These are phyloP conservation scores for Lytechinus pictus DNA, from an alignment of 35 echinoderm and acorn worm species.

Conservation along the genomic window DNA sequence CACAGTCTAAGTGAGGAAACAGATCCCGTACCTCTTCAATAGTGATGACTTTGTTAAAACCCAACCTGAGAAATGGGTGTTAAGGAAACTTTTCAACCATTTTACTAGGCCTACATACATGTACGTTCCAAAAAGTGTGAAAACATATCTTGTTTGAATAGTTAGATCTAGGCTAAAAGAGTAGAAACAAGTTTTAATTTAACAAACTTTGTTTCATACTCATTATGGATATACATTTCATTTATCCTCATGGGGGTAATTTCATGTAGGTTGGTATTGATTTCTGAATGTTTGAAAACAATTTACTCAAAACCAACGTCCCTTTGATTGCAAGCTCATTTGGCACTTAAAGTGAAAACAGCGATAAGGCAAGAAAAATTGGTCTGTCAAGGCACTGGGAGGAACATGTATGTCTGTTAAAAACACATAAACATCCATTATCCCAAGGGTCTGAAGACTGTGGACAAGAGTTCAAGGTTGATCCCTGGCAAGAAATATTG, in stretches of 20 bases:
- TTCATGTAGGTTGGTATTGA: too few relatives aligned
- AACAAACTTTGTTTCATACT: too few relatives aligned
- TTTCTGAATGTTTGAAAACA: too few relatives aligned
- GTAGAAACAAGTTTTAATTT: too few relatives aligned
- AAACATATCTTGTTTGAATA: too few relatives aligned
- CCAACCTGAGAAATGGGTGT: constrained; percentile 70
- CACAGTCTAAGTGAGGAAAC: constrained; percentile 84
- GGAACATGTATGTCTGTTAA: neutral
- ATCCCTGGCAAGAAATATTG: neutral
- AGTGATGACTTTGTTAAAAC: constrained; percentile 87
- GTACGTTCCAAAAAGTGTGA: neutral
- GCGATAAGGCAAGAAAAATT: neutral
- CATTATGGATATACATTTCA: too few relatives aligned
- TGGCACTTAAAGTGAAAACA: too few relatives aligned
- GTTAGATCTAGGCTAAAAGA: too few relatives aligned
- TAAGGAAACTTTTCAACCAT: constrained; percentile 53
- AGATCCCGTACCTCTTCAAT: constrained; percentile 83
- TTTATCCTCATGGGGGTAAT: too few relatives aligned
- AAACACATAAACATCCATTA: neutral
- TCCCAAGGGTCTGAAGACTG: neutral
- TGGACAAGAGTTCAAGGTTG: neutral
- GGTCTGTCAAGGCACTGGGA: neutral
- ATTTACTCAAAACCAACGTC: too few relatives aligned
- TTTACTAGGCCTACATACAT: neutral
- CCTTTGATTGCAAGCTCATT: too few relatives aligned